phyloP scores from a whole-genome alignment of 2,888 invertebrate species.

The Cheilosia variabilis region DNA sequence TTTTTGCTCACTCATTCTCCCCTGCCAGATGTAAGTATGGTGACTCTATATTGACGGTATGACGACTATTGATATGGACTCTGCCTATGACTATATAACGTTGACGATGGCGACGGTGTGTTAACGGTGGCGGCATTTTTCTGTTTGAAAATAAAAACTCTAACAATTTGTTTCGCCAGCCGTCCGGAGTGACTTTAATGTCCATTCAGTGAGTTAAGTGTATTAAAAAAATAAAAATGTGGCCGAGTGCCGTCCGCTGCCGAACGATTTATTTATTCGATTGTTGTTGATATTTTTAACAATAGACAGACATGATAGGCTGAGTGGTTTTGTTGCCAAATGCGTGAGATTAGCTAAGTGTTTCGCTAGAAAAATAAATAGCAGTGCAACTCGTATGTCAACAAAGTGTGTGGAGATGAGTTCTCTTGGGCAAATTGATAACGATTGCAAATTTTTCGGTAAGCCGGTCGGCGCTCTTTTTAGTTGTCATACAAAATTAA shows the following conservation, averaged over 20 bases:
- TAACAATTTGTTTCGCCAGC: conserved; percentile 71
- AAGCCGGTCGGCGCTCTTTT: conserved; percentile 4
- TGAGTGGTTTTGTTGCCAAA: conserved; percentile 68
- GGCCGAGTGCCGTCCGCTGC: conserved; percentile 39
- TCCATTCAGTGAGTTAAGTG: conserved; percentile 65
- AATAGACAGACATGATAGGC: conserved; percentile 40
- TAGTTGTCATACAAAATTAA: not conserved
- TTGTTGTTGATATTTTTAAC: conserved; percentile 16
- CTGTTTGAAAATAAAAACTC: conserved; percentile 72
- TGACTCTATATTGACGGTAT: conserved; percentile 55
- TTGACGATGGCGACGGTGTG: conserved; percentile 14
- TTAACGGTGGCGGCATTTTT: conserved; percentile 60
- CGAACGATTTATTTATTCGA: not conserved
- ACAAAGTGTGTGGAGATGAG: conserved; percentile 56
- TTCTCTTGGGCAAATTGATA: conserved; percentile 58
- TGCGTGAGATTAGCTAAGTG: conserved; percentile 49
- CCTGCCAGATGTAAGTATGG: conserved; percentile 40
- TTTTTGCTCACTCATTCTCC: conserved; percentile 33
- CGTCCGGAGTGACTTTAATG: conserved; percentile 51
- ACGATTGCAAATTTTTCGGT: conserved; percentile 35
- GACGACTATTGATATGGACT: conserved; percentile 46
- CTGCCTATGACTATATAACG: not conserved
- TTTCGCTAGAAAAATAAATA: conserved; percentile 49
- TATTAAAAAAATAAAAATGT: conserved; percentile 54
- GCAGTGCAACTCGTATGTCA: no score